Base-by-base conservation (phyloP, 2,797 vertebrate species). In the Cryptoblepharus egeriae region DNA sequence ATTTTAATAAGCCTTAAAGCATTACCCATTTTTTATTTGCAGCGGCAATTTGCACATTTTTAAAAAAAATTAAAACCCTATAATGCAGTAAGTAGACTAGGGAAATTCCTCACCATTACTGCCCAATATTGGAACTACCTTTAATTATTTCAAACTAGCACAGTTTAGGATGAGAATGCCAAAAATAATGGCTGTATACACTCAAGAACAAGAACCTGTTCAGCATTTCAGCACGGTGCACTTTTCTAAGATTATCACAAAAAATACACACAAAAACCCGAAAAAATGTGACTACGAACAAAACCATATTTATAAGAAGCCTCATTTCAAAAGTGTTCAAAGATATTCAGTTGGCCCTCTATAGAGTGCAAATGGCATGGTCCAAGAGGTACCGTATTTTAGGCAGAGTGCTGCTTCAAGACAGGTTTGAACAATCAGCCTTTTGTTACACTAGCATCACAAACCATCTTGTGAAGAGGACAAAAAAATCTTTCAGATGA, bases 161-260 rank as follows among this genome's bases (percentile, higher is more conserved):
- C 76, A 84, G 71, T 18, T 39, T 52, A 52, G 85, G 0, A 37
- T 74, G 80, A 83, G 55, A 80, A 80, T 52, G 74, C 35, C 65
- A 55, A 58, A 30, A 75, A 67, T 16, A 42, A 61, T 20, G 35
- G 65, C 10, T 60, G 42, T 75, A 79, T 45, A 45, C 37, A 75
- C 37, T 78, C 22, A 85, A 86, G 60, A 77, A 75, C 22, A 85
- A 86, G 60, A 77, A 75, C 20, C 64, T 52, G 26, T 65, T 30
- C 9, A 45, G 32, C 79, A 10, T 87, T 24, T 49, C 65, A 26
- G 15, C 68, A 49, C 6, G 37, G 64, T 79, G 52, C 6, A 70
- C 42, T 45, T 42, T 18, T 28, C 15, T 70, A 52, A 28, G 28
- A 28, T 52, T 52, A 16, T 52, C 49, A 20, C 13, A 28, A 20